phyloP scores from a whole-genome alignment of 2,797 vertebrate species.

The Myotis pilosus region DNA sequence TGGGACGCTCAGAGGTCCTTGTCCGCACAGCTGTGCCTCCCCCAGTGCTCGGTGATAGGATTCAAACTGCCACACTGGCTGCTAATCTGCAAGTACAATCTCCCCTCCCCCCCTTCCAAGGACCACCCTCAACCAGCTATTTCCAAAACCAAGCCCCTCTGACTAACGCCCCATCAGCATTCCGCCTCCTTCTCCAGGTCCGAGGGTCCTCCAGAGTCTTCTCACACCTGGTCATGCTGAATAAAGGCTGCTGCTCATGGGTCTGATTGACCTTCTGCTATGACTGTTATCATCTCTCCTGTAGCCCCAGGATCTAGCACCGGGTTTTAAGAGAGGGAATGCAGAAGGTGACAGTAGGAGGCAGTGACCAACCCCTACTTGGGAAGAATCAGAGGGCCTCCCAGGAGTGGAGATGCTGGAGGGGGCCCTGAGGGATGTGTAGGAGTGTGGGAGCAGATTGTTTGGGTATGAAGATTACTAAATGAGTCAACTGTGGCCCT shows the following conservation, averaged over 20 bases:
- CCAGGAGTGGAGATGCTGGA: not conserved
- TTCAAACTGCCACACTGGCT: not conserved
- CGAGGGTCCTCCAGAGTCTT: not conserved
- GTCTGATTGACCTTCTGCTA: not conserved
- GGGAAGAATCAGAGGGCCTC: not conserved
- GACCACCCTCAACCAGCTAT: too few species aligned
- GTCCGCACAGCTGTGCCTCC: not conserved
- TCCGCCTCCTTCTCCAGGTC: too few species aligned
- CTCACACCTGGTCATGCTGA: accelerated
- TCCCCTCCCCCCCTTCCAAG: not conserved
- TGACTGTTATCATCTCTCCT: accelerated
- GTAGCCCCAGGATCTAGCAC: not conserved
- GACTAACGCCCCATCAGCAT: accelerated
- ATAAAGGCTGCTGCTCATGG: too few species aligned
- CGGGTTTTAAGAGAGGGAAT: not conserved
- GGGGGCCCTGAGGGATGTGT: not conserved
- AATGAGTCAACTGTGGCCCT: not conserved
- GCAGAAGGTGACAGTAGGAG: not conserved
- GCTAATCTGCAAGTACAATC: not conserved
- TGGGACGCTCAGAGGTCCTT: not conserved
- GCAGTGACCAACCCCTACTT: not conserved
- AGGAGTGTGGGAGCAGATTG: not conserved
- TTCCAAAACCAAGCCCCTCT: not conserved
- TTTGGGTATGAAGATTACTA: not conserved
- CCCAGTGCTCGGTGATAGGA: not conserved